Base-by-base conservation (phyloP, 2,113 vertebrate species). In the Cygnus buccinator region DNA sequence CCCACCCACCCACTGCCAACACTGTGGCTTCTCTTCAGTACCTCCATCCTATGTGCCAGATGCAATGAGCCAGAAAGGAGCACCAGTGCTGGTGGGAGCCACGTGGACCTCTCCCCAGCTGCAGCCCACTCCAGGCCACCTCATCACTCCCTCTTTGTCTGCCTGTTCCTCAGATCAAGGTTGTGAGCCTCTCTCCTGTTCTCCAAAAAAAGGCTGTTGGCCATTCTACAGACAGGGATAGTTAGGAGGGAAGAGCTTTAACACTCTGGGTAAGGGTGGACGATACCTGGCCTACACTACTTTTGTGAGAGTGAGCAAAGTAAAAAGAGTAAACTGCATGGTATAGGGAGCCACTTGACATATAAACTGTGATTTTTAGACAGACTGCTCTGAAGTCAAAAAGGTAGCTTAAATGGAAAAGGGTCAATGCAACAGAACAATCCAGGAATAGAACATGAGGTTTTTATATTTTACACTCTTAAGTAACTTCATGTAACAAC, bases 261-360 rank as follows among this genome's bases (percentile, higher is more conserved):
- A 44, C 2, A 0, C 23, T 39, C 16, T 33, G 25, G 10, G 9
- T 62, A 5, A 29, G 16, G 39, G 4, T 50, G 33, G n/a, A 33
- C 0, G 4, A 20, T 50, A 58, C 20, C 46, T 67, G 65, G 8
- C 50, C 33, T 52, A 37, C 0, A 7, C 25, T 71, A 13, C 20
- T 12, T 66, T 0, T 37, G 9, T 2, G 6, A 13, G 43, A 57
- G 19, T 39, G 11, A 57, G 37, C 59, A 39, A 37, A 41, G 43
- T 61, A 54, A 48, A n/a, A 73, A 33, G 39, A 39, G 25, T 23
- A 50, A 41, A 21, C 37, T 37, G 57, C 44, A 18, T 9, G 6
- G 59, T n/a, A 26, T 33, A 3, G 2, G 33, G 33, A 70, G 13
- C 10, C 57, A 55, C 79, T 46, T 44, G 13, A 39, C n/a, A 33